Percentiles rank a stretch among this genome's conserved stretches.
These are phyloP conservation scores for Ptychobarbus kaznakovi DNA, from an alignment of 2,797 vertebrate genomes.

Conservation along the genomic window DNA sequence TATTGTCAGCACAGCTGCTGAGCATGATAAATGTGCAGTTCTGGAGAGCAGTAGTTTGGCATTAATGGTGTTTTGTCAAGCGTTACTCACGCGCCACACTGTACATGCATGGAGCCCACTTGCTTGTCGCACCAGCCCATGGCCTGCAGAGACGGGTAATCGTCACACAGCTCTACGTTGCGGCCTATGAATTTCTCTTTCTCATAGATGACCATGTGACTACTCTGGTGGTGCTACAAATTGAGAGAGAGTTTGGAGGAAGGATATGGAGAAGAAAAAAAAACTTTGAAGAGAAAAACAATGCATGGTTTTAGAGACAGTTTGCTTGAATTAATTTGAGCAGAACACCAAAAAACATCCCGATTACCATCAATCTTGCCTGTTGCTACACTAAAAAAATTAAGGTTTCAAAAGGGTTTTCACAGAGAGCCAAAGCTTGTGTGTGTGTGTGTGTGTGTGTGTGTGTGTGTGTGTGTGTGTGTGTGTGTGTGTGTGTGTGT, in stretches of 20 bases:
- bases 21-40: conserved; percentile 20
- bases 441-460: no score
- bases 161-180: conserved; percentile 67
- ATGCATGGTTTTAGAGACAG: neutral
- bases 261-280: neutral
- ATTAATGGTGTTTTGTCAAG: conserved; percentile 2
- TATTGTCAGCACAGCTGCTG: conserved; percentile 40
- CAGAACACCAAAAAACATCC: no score
- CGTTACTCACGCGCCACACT: conserved; percentile 66
- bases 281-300: neutral
- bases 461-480: no score
- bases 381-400: neutral
- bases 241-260: neutral
- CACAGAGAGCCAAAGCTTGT: no score
- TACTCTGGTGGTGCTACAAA: conserved; percentile 68
- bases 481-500: no score
- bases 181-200: conserved; percentile 73
- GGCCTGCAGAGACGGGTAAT: conserved; percentile 74
- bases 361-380: no score
- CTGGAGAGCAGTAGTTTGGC: conserved; percentile 30
- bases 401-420: neutral
- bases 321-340: neutral
- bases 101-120: conserved; percentile 76
- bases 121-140: conserved; percentile 72
- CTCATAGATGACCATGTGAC: conserved; percentile 73